Evolutionary conservation across 2,888 invertebrate species (phyloP).

Genomic region (Nymphalis polychloros): DNA sequence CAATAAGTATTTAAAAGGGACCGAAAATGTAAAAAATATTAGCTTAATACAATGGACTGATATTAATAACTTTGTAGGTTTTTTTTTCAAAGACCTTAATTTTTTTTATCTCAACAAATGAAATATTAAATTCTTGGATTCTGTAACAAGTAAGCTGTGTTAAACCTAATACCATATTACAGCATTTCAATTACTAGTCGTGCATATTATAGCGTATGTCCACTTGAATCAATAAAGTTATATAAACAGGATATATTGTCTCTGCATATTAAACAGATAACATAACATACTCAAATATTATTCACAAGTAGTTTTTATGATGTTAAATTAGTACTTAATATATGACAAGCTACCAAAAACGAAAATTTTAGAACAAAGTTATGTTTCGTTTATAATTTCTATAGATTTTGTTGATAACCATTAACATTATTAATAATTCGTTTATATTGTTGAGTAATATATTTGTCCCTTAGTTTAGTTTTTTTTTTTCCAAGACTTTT

Average conservation of each 20-base stretch:
- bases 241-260: slow-evolving; percentile 7
- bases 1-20: slow-evolving; percentile 35
- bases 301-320: slow-evolving; percentile 36
- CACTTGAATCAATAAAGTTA: slow-evolving; percentile 9
- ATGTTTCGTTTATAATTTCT: slow-evolving; percentile 60
- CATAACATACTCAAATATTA: slow-evolving; percentile 26
- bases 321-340: slow-evolving; percentile 75
- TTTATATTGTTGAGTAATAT: slow-evolving; percentile 68
- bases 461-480: slow-evolving; percentile 56
- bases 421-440: slow-evolving; percentile 46
- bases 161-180: slow-evolving; percentile 22
- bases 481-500: slow-evolving; percentile 43
- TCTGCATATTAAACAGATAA: slow-evolving; percentile 16
- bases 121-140: not conserved
- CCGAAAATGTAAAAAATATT: slow-evolving; percentile 38
- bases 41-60: slow-evolving; percentile 39
- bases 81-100: slow-evolving; percentile 12
- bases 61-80: slow-evolving; percentile 34
- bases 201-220: slow-evolving; percentile 47
- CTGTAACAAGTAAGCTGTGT: slow-evolving; percentile 6
- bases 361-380: slow-evolving; percentile 69
- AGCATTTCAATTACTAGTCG: slow-evolving; percentile 59
- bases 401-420: slow-evolving; percentile 53
- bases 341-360: slow-evolving; percentile 71
- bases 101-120: slow-evolving; percentile 11